Percentiles rank a stretch among this genome's conserved stretches.
Evolutionary conservation across 1,140 invertebrate genomes (phyloP).

Genomic region (Drosophila bocki): DNA sequence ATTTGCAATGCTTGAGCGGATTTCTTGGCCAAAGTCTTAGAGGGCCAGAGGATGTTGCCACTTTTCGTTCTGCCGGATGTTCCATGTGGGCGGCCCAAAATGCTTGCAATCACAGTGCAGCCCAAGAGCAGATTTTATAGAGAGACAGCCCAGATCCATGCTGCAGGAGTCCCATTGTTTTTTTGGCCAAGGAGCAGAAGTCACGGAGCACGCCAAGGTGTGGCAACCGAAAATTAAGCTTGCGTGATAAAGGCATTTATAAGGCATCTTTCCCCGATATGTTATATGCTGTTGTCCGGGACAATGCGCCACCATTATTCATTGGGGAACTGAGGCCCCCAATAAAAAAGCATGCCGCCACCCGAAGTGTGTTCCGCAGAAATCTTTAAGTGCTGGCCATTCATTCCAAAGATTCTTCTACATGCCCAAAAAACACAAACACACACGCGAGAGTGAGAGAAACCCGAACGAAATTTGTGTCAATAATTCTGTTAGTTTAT

Average conservation of each 20-base stretch:
- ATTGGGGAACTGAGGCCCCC: constrained; percentile 26
- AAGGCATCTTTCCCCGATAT: not conserved
- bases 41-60: constrained; percentile 64
- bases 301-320: constrained; percentile 75
- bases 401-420: constrained; percentile 65
- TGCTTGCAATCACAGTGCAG: constrained; percentile 9
- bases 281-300: constrained; percentile 32
- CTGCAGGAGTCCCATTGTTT: constrained; percentile 42
- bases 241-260: constrained; percentile 49
- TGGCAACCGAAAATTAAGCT: constrained; percentile 59
- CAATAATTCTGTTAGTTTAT: constrained; percentile 73
- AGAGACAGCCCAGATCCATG: constrained; percentile 3
- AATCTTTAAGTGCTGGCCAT: constrained; percentile 64
- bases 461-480: constrained; percentile 47
- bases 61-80: constrained; percentile 61
- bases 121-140: not conserved
- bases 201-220: constrained; percentile 49
- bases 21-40: constrained; percentile 61
- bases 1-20: constrained; percentile 78
- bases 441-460: constrained; percentile 19
- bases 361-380: constrained; percentile 45
- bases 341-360: constrained; percentile 37
- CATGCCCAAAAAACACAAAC: constrained; percentile 41
- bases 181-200: constrained; percentile 1
- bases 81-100: constrained; percentile 28